phyloP scores from a whole-genome alignment of 2,797 vertebrate species.

The Triplophysa bombifrons region DNA sequence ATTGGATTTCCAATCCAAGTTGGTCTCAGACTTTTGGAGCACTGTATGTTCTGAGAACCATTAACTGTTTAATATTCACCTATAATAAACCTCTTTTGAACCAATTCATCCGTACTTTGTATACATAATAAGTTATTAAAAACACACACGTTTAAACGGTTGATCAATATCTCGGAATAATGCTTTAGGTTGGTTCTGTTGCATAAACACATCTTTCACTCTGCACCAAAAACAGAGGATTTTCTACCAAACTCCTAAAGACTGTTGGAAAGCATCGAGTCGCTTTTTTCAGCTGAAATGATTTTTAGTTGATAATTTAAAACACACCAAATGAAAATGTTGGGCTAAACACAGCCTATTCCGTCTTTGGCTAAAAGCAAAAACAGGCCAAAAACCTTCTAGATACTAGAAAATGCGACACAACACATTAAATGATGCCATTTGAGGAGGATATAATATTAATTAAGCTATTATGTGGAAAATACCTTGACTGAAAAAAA shows the following conservation, averaged over 20 bases:
- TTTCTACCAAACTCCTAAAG: neutral
- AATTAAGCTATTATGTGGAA: too few species aligned
- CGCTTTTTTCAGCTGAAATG: too few species aligned
- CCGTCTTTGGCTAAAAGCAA: too few species aligned
- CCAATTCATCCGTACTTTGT: neutral
- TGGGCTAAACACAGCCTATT: neutral
- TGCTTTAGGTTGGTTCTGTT: slow-evolving; percentile 5
- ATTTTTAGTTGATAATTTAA: neutral
- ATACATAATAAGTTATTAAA: neutral
- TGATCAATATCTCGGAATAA: slow-evolving; percentile 17
- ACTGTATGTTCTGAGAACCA: too few species aligned
- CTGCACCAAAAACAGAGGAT: neutral
- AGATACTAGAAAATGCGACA: too few species aligned
- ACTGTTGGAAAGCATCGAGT: neutral
- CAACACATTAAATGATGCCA: too few species aligned
- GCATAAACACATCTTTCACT: slow-evolving; percentile 29
- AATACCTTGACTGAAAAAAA: too few species aligned
- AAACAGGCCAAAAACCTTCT: too few species aligned
- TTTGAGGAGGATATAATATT: too few species aligned
- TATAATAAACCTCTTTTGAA: neutral
- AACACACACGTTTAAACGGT: slow-evolving; percentile 5
- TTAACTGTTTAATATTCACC: neutral
- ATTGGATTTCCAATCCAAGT: too few species aligned
- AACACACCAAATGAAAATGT: neutral
- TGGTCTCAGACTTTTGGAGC: too few species aligned